phyloP scores from a whole-genome alignment of 2,888 invertebrate genomes.

The Vannuccia rotundouncinata region DNA sequence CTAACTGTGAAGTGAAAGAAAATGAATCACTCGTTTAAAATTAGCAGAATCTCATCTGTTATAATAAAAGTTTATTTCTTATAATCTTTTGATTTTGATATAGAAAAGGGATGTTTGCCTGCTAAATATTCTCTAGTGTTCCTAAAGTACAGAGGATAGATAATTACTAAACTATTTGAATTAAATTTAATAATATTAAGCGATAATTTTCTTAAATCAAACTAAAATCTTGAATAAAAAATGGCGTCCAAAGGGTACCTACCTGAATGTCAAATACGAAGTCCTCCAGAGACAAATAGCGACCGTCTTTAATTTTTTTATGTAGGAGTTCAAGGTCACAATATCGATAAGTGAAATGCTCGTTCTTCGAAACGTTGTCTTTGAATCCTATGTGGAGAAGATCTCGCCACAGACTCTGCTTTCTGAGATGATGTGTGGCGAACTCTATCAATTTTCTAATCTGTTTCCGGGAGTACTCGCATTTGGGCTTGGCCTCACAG shows the following conservation, averaged over 20 bases:
- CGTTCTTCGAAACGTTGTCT: constrained; percentile 35
- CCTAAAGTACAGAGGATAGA: no score
- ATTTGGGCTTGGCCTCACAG: constrained; percentile 45
- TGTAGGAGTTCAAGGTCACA: constrained; percentile 37
- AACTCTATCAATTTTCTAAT: constrained; percentile 40
- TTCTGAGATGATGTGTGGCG: constrained; percentile 38
- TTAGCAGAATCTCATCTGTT: no score
- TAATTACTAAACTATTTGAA: no score
- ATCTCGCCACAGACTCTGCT: constrained; percentile 39
- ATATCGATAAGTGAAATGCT: constrained; percentile 39
- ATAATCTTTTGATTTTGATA: no score
- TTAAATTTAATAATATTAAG: no score
- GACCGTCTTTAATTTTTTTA: constrained; percentile 39
- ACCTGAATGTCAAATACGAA: constrained; percentile 63
- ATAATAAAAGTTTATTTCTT: no score
- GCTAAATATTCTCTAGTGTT: not conserved
- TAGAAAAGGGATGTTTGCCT: no score
- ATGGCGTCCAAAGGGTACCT: no score
- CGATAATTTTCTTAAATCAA: no score
- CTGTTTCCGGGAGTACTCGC: constrained; percentile 40
- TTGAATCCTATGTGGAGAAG: constrained; percentile 26
- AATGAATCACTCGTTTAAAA: no score
- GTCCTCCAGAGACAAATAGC: constrained; percentile 60
- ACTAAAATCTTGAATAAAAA: no score
- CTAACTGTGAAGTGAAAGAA: constrained; percentile 60